Evolutionary conservation across 2,888 invertebrate genomes (phyloP).

Genomic region (Andrena hattorfiana): DNA sequence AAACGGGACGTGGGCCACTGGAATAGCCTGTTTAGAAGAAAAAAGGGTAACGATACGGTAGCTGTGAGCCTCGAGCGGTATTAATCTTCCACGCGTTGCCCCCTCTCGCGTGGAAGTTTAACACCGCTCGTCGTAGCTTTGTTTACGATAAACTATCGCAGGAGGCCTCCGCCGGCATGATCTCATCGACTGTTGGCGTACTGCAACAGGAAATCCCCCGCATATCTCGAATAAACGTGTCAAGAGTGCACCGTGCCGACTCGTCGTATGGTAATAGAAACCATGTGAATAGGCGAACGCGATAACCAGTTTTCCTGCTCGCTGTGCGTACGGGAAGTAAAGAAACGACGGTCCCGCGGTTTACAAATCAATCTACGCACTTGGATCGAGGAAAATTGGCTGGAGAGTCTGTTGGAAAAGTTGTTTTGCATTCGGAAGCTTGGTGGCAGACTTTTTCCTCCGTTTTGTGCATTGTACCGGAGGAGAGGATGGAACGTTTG

Average conservation of each 20-base stretch:
- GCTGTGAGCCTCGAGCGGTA: neutral
- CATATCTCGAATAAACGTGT: slow-evolving; percentile 11
- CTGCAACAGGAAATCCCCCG: slow-evolving; percentile 31
- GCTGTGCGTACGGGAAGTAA: neutral
- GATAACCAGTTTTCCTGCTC: slow-evolving; percentile 6
- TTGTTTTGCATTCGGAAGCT: too few species aligned
- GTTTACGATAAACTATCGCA: slow-evolving; percentile 45
- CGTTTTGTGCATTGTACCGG: too few species aligned
- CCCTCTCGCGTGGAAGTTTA: slow-evolving; percentile 33
- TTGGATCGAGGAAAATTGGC: too few species aligned
- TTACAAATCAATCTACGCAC: neutral
- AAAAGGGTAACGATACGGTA: neutral
- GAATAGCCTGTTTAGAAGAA: slow-evolving; percentile 13
- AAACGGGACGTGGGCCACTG: neutral
- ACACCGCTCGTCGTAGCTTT: slow-evolving; percentile 32
- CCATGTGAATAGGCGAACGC: slow-evolving; percentile 7
- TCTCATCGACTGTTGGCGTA: slow-evolving; percentile 14
- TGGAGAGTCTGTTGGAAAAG: too few species aligned
- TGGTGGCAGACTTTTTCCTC: too few species aligned
- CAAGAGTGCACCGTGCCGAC: neutral
- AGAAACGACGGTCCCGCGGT: neutral
- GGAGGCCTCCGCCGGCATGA: slow-evolving; percentile 2
- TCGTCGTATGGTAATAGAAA: slow-evolving; percentile 2
- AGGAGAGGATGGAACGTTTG: too few species aligned
- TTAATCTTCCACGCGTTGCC: too few species aligned